Base-by-base conservation (phyloP, 2,113 vertebrate genomes). In the Oncorhynchus masou region DNA sequence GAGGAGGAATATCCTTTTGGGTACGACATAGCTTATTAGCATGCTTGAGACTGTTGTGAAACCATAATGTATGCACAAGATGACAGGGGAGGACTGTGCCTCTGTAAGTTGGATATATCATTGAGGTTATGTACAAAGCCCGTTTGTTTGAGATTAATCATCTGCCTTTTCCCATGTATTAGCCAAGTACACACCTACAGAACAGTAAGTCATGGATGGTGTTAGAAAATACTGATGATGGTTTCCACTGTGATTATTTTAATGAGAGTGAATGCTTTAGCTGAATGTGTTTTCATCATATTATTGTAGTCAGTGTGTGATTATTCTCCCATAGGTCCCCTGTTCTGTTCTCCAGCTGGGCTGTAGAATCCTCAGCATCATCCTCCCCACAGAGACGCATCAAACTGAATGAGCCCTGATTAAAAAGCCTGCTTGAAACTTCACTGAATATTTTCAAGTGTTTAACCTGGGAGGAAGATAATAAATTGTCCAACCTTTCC, bases 401-500 rank as follows among this genome's bases (percentile, higher is more conserved):
- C 77, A 81, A 80, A 89, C 77, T 76, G 8, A 84, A 81, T 69
- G 27, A 66, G 66, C 68, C 20, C 77, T 81, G 79, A 79, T 84
- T 76, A 82, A 83, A 85, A 64, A 77, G 73, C 65, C 77, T 76
- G 80, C 77, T 81, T 76, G 71, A 81, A 88, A 87, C 79, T 86
- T 86, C 70, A 84, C 75, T 71, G 79, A 85, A 80, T 72, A 80
- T 80, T 66, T 80, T 81, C 2, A 75, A 79, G 75, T 84, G 70
- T 88, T 88, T 84, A 88, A 88, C 84, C 85, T 82, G 74, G 29
- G 70, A 76, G 69, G 51, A 81, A 27, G 51, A 74, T 88, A 81
- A 87, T 87, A 87, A 71, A 84, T 81, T 70, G 57, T 24, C 65
- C 24, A 34, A 25, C 34, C 24, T 29, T 82, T 51, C 54, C 22